These are phyloP conservation scores for Scophthalmus maximus DNA, from an alignment of 2,113 vertebrate species.

Conservation along the genomic window DNA sequence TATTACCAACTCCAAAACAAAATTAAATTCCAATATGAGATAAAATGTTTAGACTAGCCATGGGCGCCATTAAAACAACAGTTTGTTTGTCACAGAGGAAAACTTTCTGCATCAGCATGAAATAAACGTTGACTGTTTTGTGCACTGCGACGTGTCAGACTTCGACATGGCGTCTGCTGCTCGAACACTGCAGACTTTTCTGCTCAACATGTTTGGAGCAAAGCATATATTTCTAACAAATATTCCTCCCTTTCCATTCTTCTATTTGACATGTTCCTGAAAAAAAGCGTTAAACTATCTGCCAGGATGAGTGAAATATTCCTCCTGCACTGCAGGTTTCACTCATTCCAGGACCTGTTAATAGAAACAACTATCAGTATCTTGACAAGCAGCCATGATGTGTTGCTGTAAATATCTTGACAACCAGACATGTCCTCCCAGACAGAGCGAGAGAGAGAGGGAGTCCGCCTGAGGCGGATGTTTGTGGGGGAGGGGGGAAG, in stretches of 20 bases:
- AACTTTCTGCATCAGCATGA: background rate
- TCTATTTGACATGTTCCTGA: background rate
- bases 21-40: background rate
- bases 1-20: no score
- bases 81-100: no score
- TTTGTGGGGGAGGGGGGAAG: slow-evolving; percentile 62
- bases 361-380: slow-evolving; percentile 42
- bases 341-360: slow-evolving; percentile 19
- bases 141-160: no score
- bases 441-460: slow-evolving; percentile 51
- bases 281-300: background rate
- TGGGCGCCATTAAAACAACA: background rate
- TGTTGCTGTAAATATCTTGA: slow-evolving; percentile 67
- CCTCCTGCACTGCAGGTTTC: background rate
- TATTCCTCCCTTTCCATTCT: background rate
- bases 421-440: slow-evolving; percentile 68
- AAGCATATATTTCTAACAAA: no score
- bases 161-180: no score
- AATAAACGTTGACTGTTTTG: background rate
- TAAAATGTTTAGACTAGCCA: background rate
- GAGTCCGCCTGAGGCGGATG: slow-evolving; percentile 46
- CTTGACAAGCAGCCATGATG: slow-evolving; percentile 53
- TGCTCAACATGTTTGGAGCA: no score
- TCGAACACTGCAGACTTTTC: no score
- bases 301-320: background rate